phyloP scores from a whole-genome alignment of 2,797 vertebrate species.

The Rhinogobio ventralis region DNA sequence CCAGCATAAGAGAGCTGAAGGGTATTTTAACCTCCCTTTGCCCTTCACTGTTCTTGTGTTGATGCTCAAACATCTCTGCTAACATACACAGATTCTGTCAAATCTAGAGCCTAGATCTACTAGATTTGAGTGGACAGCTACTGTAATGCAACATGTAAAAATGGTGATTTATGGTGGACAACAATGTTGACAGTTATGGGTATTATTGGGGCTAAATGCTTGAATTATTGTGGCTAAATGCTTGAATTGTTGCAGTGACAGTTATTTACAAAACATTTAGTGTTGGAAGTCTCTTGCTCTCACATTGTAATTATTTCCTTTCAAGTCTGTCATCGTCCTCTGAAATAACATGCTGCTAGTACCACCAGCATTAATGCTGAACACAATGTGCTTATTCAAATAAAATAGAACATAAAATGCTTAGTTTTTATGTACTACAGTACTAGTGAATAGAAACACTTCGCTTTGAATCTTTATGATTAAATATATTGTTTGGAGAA shows the following conservation, averaged over 20 bases:
- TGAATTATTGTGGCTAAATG: conserved; percentile 9
- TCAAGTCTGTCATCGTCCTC: conserved; percentile 2
- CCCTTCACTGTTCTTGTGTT: conserved; percentile 9
- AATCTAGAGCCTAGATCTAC: not conserved
- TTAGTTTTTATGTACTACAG: not conserved
- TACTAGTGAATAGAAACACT: not conserved
- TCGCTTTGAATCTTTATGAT: not conserved
- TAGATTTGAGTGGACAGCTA: not conserved
- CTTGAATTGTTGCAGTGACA: conserved; percentile 6
- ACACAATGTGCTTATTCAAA: conserved; percentile 1
- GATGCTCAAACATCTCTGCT: conserved; percentile 12
- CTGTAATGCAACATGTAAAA: not conserved
- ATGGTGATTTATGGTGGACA: not conserved
- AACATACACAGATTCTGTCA: not conserved
- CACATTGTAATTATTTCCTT: conserved; percentile 17
- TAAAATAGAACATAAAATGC: not conserved
- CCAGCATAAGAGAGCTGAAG: conserved; percentile 32
- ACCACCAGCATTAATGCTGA: not conserved
- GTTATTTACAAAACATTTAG: conserved; percentile 8
- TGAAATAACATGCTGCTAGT: not conserved
- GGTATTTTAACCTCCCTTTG: conserved; percentile 12
- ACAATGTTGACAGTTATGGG: not conserved
- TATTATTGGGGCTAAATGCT: conserved; percentile 4
- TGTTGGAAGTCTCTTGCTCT: conserved; percentile 10
- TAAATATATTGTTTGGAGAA: not conserved